Conservation (phyloP, 2,797 vertebrate genomes). For the Melanogrammus aeglefinus region DNA sequence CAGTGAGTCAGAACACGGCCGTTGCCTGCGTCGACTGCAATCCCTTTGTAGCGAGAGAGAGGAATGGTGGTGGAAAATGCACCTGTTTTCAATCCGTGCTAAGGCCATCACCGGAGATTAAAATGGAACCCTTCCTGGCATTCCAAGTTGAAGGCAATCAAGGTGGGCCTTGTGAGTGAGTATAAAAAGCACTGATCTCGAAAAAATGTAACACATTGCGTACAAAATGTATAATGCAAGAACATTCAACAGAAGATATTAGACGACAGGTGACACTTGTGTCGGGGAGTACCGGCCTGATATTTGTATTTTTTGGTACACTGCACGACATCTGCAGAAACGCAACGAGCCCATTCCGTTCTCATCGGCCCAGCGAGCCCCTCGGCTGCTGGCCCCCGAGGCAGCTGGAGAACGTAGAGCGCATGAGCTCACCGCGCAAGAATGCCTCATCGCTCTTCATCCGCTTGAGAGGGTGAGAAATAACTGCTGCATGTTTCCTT, state of each 20-base stretch:
- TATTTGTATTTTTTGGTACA: background rate
- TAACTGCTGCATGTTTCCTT: background rate
- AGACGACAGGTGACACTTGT: no score
- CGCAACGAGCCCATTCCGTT: no score
- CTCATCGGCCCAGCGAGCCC: background rate
- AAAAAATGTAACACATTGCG: no score
- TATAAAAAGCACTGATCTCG: no score
- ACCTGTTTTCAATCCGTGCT: conserved; percentile 24
- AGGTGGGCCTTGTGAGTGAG: no score
- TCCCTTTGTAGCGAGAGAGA: conserved; percentile 41
- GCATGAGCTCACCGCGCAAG: conserved; percentile 40
- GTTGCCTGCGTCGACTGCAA: conserved; percentile 29
- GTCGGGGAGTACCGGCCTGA: background rate
- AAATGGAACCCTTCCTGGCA: conserved; percentile 36
- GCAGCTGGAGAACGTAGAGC: conserved; percentile 10
- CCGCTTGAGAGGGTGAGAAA: background rate
- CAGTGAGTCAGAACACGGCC: conserved; percentile 51
- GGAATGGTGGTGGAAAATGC: conserved; percentile 4
- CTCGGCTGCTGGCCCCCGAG: background rate
- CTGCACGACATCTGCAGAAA: no score
- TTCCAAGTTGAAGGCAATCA: no score
- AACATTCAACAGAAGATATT: no score
- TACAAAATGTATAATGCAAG: no score
- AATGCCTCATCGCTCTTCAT: conserved; percentile 29
- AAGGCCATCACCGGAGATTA: conserved; percentile 44